These are phyloP conservation scores for Cepaea nemoralis DNA, from an alignment of 1,140 invertebrate species.

Conservation along the genomic window DNA sequence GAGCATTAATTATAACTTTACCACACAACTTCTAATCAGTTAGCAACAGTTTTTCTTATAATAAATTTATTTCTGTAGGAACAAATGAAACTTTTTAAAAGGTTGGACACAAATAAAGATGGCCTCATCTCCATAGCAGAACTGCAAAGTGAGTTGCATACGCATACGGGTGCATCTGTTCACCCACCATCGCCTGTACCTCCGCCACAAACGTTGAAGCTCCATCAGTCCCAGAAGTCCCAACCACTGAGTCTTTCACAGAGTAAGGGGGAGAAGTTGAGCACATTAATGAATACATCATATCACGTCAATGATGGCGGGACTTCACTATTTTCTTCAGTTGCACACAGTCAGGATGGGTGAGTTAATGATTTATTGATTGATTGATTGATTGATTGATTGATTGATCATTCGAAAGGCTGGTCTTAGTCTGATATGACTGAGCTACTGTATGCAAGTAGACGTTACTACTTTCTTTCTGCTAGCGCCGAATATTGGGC, in stretches of 20 bases:
- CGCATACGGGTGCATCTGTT: background rate
- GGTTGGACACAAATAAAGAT: slow-evolving; percentile 78
- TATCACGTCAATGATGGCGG: slow-evolving; percentile 14
- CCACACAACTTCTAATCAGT: no score
- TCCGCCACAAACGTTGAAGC: background rate
- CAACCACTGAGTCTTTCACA: background rate
- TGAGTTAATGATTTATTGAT: slow-evolving; percentile 11
- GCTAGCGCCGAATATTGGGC: no score
- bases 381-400: no score
- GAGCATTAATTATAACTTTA: no score
- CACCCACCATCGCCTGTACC: background rate
- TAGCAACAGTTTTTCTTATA: no score
- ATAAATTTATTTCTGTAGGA: no score
- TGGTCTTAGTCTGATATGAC: no score
- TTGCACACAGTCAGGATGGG: slow-evolving; percentile 20
- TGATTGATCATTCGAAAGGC: no score
- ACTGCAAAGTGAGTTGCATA: slow-evolving; percentile 76
- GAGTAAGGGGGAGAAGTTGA: background rate
- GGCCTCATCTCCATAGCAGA: slow-evolving; percentile 80
- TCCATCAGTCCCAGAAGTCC: background rate
- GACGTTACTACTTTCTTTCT: no score
- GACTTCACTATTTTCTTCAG: slow-evolving; percentile 8
- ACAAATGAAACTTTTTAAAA: slow-evolving; percentile 80
- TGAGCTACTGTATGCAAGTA: no score
- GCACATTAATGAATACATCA: background rate